A percentile compares a stretch with the other conserved stretches of the same genome.
Evolutionary conservation across 2,888 invertebrate species (phyloP).

Genomic region (Tanypteryx hageni): DNA sequence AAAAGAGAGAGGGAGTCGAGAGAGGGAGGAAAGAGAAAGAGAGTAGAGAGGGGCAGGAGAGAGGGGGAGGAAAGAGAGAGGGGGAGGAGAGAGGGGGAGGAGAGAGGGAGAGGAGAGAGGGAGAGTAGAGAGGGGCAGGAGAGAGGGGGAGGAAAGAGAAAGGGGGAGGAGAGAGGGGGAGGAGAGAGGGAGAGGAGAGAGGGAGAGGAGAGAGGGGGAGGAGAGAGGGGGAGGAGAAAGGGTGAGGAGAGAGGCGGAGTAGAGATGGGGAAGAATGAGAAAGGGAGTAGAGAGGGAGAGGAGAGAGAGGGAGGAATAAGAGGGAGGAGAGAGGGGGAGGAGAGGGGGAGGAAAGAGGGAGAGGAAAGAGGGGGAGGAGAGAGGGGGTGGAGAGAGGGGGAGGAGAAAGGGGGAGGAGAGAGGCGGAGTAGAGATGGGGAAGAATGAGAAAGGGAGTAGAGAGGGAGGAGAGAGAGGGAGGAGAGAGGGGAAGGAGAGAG

Average conservation of each 20-base stretch:
- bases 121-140: not conserved
- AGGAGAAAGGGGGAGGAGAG: not conserved
- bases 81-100: too few relatives aligned
- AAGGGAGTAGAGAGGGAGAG: not conserved
- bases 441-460: too few relatives aligned
- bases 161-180: too few relatives aligned
- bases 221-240: too few relatives aligned
- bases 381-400: too few relatives aligned
- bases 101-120: too few relatives aligned
- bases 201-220: not conserved
- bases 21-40: too few relatives aligned
- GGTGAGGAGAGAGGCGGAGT: too few relatives aligned
- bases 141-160: too few relatives aligned
- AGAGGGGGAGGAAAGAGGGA: not conserved
- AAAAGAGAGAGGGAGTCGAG: not conserved
- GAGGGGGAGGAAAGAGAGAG: not conserved
- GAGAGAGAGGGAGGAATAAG: too few relatives aligned
- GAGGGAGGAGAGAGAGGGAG: not conserved
- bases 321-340: not conserved
- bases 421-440: too few relatives aligned
- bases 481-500: not conserved
- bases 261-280: not conserved
- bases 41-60: not conserved
- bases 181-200: not conserved
- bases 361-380: too few relatives aligned